These are phyloP conservation scores for Cinara cedri DNA, from an alignment of 2,888 invertebrate genomes.

Conservation along the genomic window DNA sequence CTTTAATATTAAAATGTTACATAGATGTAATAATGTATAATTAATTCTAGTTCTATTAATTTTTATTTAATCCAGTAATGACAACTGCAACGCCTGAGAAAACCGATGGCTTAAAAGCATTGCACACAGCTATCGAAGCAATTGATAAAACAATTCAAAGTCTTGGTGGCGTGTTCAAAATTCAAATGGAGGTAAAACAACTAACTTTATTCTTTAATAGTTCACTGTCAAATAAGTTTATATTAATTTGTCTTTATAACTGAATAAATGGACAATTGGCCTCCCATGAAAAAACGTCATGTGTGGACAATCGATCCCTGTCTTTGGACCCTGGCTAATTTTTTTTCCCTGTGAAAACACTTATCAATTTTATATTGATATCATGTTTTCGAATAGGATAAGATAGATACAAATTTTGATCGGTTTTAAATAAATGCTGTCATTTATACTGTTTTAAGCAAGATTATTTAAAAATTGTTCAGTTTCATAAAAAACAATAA, in stretches of 20 bases:
- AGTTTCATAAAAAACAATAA: no score
- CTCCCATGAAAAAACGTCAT: no score
- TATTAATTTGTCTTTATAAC: not conserved
- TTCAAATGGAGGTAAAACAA: slow-evolving; percentile 87
- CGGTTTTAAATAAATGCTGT: no score
- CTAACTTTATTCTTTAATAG: slow-evolving; percentile 58
- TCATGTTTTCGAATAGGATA: no score
- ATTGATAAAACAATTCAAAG: slow-evolving; percentile 82
- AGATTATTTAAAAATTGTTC: no score
- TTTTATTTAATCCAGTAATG: slow-evolving; percentile 73
- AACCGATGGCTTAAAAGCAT: slow-evolving; percentile 85
- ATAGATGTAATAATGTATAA: not conserved
- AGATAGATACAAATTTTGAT: no score
- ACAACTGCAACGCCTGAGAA: slow-evolving; percentile 98
- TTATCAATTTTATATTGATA: no score
- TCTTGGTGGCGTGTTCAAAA: slow-evolving; percentile 88
- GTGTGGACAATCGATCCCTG: no score
- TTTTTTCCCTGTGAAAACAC: no score
- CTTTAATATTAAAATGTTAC: not conserved
- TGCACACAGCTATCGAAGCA: slow-evolving; percentile 87
- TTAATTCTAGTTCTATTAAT: not conserved
- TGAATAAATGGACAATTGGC: no score
- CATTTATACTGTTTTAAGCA: no score
- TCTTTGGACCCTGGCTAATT: no score
- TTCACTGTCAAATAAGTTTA: not conserved